Base-by-base conservation (phyloP, 2,113 vertebrate genomes). In the Brachyistius frenatus region DNA sequence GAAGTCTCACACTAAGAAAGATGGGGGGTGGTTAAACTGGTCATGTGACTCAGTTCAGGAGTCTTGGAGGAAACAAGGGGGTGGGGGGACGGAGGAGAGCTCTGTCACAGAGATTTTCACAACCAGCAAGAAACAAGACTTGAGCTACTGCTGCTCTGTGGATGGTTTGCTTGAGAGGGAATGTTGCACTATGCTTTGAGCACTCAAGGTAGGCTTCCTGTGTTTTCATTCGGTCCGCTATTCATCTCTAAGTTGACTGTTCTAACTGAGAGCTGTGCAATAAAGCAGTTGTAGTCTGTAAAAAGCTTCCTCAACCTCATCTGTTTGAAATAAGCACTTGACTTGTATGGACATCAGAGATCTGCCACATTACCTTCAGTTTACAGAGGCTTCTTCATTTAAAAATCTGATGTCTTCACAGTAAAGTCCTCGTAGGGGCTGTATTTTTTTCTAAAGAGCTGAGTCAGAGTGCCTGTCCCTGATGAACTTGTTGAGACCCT, bases 21-120 rank as follows among this genome's bases (percentile, higher is more conserved):
- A 76, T 68, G 86, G 83, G 72, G 81, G 87, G 66, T 84, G 88
- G 86, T 87, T 86, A 73, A 41, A 56, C 36, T 44, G 67, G 73
- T 91, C 90, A 92, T 63, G 76, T 94, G 92, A 91, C 86, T 41
- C 55, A 35, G 60, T 86, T 84, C 66, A 86, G 80, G 75, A 89
- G 85, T 87, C 89, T 92, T 87, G 68, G 81, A 93, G 92, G 90
- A 93, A 91, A 86, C 79, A 10, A 50, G 81, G 81, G 77, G 76
- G 56, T 13, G 47, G 56, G 32, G 52, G 67, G 33, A 33, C 0
- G 14, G 72, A 67, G 54, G 50, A 64, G 73, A 73, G 68, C 54
- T 66, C 52, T 81, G 87, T 80, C 86, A 80, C 78, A 83, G 70
- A 81, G 69, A 85, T 91, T 89, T 91, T 81, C 76, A 84, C 86